Base-by-base conservation (phyloP, 2,797 vertebrate genomes). In the Sciaenops ocellatus region DNA sequence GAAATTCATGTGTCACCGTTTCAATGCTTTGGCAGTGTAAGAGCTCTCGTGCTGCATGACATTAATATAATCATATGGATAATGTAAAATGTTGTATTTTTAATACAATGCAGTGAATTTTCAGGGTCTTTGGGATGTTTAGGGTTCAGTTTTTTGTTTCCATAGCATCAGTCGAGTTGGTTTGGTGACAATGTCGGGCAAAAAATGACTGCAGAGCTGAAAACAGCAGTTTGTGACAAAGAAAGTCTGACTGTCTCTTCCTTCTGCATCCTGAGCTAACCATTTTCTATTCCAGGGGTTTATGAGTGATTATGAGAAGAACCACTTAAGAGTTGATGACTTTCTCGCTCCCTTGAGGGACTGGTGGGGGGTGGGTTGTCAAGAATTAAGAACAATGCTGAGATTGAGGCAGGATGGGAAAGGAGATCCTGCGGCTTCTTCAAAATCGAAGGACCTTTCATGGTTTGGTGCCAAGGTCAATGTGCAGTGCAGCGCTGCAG, bases 231-330 rank as follows among this genome's bases (percentile, higher is more conserved):
- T 42, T 68, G 15, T 15, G 46, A 41, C 52, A 47, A 41, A 51
- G 18, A 56, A 48, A 61, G n/a, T n/a, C 55, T 18, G 15, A 30
- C 7, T 28, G 54, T 47, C 20, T 51, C 17, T 10, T 6, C 59
- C 62, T 20, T 13, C 34, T 26, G 17, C 17, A 8, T 10, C 54
- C 52, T n/a, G 59, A 75, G 50, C 20, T 3, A 78, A 46, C 24
- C 38, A 1, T 34, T 69, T 50, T 50, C 57, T 34, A 41, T 56
- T 59, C 48, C 52, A 38, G 67, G 63, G 52, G 52, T 77, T 77
- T 64, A 54, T 62, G 63, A 62, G 26, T 46, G 54, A 86, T 83
- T 76, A 80, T 48, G 48, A 65, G 55, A n/a, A 50, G 70, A 76
- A 57, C 22, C 28, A 51, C 55, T 84, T 60, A 60, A n/a, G 20